Base-by-base conservation (phyloP, 2,797 vertebrate species). In the Liparis tanakae region DNA sequence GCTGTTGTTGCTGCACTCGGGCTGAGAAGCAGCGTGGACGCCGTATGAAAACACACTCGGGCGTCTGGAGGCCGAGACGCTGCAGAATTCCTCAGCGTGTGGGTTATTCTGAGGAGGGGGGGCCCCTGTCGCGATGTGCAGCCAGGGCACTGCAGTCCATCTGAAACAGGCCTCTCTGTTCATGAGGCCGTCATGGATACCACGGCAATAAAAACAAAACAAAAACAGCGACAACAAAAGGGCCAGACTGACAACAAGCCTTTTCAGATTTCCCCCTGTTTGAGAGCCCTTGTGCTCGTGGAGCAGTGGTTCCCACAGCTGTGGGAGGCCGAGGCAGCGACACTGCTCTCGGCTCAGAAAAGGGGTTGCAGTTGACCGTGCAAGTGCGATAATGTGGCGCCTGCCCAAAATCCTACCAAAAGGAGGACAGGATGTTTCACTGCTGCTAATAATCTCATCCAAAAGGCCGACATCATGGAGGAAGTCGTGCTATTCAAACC, bases 121-220 rank as follows among this genome's bases (percentile, higher is more conserved):
- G 25, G 81, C 74, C 80, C 72, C 72, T 63, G 79, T 81, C 84
- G 81, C 77, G 90, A 88, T 78, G 82, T 70, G 80, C 68, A 53
- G 75, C 17, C 43, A 86, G 89, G 83, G 61, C 86, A 87, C 82
- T 44, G 71, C 70, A 62, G 83, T 76, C 84, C 78, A 70, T 82
- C 78, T 81, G 74, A 90, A 84, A 91, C 87, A 82, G 87, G 83
- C 80, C 78, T 78, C 84, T 89, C 87, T 82, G 86, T 93, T 92
- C 91, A 90, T 83, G 81, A 83, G 85, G 87, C 88, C 44, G 84
- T 84, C 91, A 92, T 92, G 91, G 91, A 92, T 92, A 92, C 91
- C 83, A 63, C 30, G 17, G 88, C 84, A 91, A 88, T 91, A 92
- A 89, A 90, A 91, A 93, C 85, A 89, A 90, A 91, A 93, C 84